Percentiles rank a stretch among this genome's conserved stretches.
These are phyloP conservation scores for Urechis unicinctus DNA, from an alignment of 2,888 invertebrate genomes.

Conservation along the genomic window DNA sequence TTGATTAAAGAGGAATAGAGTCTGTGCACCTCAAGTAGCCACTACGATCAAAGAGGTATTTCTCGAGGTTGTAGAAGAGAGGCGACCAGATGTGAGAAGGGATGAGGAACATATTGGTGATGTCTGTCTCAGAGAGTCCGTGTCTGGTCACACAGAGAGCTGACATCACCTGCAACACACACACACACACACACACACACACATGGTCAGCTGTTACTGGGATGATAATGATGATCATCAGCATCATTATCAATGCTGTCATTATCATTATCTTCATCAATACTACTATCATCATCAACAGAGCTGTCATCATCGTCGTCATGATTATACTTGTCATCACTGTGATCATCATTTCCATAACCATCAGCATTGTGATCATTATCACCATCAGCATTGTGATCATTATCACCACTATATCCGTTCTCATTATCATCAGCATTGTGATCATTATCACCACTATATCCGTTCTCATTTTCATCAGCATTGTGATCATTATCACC, in stretches of 20 bases:
- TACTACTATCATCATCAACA: background rate
- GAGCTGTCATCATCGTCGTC: too few relatives aligned
- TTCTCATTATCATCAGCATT: too few relatives aligned
- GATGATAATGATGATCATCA: constrained; percentile 4
- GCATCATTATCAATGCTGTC: constrained; percentile 3
- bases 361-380: too few relatives aligned
- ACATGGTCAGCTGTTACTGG: background rate
- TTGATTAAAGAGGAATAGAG: background rate
- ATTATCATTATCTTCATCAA: background rate
- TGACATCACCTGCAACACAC: constrained; percentile 23
- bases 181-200: constrained; percentile 6
- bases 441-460: too few relatives aligned
- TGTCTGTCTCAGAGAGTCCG: constrained; percentile 35
- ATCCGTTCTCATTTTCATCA: too few relatives aligned
- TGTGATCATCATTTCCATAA: too few relatives aligned
- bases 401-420: too few relatives aligned
- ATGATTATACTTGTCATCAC: too few relatives aligned
- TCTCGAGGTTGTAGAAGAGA: constrained; percentile 36
- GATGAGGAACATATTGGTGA: constrained; percentile 27
- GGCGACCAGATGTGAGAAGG: constrained; percentile 36
- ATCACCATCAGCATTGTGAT: too few relatives aligned
- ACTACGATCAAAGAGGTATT: constrained; percentile 26
- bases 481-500: too few relatives aligned
- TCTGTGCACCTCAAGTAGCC: constrained; percentile 15
- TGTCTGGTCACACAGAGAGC: constrained; percentile 26